Evolutionary conservation across 2,113 vertebrate species (phyloP).

Genomic region (Melanocharis versteri): DNA sequence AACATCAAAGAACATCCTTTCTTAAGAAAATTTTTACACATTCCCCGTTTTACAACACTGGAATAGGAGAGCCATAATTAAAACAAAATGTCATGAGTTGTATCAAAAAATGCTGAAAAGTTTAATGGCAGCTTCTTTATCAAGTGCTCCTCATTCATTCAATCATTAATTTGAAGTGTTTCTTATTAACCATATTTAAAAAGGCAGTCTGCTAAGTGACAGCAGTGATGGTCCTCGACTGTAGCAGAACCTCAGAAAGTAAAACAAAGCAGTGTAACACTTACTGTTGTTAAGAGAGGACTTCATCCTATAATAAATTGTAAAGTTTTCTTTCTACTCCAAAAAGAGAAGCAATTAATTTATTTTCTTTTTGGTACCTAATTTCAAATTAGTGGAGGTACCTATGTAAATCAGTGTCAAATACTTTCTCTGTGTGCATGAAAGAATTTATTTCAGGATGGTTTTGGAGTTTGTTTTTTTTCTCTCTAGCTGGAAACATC

Average conservation of each 20-base stretch:
- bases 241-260: background rate
- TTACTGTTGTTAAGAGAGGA: background rate
- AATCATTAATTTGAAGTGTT: background rate
- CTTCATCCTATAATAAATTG: background rate
- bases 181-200: background rate
- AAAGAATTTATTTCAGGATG: background rate
- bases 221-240: background rate
- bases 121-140: background rate
- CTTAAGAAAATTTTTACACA: background rate
- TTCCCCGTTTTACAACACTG: background rate
- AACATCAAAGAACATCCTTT: background rate
- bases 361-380: background rate
- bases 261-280: background rate
- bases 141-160: background rate
- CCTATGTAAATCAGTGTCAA: background rate
- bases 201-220: background rate
- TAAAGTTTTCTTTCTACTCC: background rate
- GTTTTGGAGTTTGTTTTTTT: background rate
- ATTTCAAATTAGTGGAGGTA: background rate
- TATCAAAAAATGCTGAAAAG: background rate
- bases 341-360: background rate
- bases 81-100: background rate
- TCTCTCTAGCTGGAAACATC: background rate
- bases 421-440: background rate
- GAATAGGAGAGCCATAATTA: background rate